Evolutionary conservation across 2,888 invertebrate genomes (phyloP).

Genomic region (Eupeodes luniger): DNA sequence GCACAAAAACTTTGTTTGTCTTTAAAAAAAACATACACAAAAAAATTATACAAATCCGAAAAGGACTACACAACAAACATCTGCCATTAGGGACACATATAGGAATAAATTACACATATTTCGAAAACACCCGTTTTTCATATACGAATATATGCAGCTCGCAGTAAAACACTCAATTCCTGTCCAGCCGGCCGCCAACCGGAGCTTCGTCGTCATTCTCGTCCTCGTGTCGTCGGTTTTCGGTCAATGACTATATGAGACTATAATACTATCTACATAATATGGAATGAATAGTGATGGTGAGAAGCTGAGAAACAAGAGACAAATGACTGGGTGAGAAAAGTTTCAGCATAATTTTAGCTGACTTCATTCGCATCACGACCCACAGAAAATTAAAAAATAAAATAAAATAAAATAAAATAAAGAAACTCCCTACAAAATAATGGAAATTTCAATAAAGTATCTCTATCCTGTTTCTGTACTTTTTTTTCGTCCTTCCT

Average conservation of each 20-base stretch:
- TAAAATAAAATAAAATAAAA: slow-evolving; percentile 6
- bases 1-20: slow-evolving; percentile 28
- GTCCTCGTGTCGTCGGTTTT: not conserved
- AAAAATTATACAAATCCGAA: not conserved
- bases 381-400: slow-evolving; percentile 31
- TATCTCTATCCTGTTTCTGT: slow-evolving; percentile 46
- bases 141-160: no score
- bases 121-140: slow-evolving; percentile 48
- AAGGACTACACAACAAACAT: slow-evolving; percentile 59
- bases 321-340: slow-evolving; percentile 64
- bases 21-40: not conserved
- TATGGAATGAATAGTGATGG: not conserved
- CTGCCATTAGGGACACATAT: slow-evolving; percentile 58
- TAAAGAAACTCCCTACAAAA: slow-evolving; percentile 58
- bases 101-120: slow-evolving; percentile 68
- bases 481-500: not conserved
- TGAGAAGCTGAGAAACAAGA: slow-evolving; percentile 51
- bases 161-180: slow-evolving; percentile 30
- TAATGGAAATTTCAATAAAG: slow-evolving; percentile 73
- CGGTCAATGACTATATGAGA: slow-evolving; percentile 23
- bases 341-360: slow-evolving; percentile 75
- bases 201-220: not conserved
- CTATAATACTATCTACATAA: not conserved
- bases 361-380: slow-evolving; percentile 74
- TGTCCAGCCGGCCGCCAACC: not conserved